These are phyloP conservation scores for Craterocephalus amniculus DNA, from an alignment of 2,797 vertebrate species.

Conservation along the genomic window DNA sequence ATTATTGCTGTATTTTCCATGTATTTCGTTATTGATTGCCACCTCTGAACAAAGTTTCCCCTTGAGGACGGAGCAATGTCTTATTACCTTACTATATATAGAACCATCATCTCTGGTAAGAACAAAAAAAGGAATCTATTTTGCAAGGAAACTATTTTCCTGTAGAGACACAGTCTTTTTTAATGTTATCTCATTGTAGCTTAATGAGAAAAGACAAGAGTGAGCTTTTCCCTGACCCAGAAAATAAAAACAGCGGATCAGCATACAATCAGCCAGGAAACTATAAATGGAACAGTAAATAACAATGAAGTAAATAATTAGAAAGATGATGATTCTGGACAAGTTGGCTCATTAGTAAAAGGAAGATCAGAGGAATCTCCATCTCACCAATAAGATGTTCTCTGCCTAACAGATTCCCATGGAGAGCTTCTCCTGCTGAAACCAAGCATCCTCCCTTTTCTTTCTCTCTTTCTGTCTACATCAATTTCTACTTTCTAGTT, in stretches of 20 bases:
- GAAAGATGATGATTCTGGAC: constrained; percentile 71
- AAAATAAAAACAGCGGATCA: constrained; percentile 61
- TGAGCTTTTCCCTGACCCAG: constrained; percentile 74
- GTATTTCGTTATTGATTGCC: constrained; percentile 1
- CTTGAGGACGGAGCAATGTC: neutral
- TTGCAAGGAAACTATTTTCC: constrained; percentile 25
- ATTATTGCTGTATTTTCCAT: constrained; percentile 1
- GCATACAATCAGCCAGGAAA: constrained; percentile 60
- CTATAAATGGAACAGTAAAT: constrained; percentile 60
- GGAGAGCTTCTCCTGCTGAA: constrained; percentile 40
- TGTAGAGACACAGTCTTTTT: constrained; percentile 23
- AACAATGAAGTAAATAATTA: constrained; percentile 66
- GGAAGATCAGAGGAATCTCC: constrained; percentile 55
- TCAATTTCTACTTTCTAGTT: constrained; percentile 47
- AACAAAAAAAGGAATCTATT: constrained; percentile 21
- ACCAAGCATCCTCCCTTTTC: constrained; percentile 35
- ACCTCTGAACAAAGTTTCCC: neutral
- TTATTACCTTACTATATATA: constrained; percentile 2
- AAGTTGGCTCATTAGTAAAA: constrained; percentile 70
- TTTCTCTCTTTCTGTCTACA: constrained; percentile 33
- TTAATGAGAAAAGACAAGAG: constrained; percentile 64
- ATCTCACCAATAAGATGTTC: constrained; percentile 51
- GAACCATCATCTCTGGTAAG: constrained; percentile 1
- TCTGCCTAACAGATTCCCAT: constrained; percentile 50
- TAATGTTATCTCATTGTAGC: constrained; percentile 37